phyloP scores from a whole-genome alignment of 1,140 invertebrate species.

The Brevipalpus yothersi region DNA sequence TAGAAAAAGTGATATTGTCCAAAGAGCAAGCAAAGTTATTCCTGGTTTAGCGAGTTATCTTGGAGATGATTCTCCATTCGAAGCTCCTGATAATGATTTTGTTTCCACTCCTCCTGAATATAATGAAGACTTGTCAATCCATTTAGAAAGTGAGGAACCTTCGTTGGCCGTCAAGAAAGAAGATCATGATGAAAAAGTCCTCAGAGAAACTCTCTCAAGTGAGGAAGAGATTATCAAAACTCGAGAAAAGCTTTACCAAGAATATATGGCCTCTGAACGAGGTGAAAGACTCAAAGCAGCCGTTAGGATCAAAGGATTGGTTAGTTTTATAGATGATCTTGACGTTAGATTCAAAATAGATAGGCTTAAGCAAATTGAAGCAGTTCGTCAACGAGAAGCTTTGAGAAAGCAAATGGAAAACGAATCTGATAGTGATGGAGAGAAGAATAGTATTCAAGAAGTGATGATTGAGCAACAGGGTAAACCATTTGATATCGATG shows the following conservation, averaged over 20 bases:
- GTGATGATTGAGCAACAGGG: background rate
- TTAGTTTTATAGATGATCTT: background rate
- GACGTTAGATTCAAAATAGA: background rate
- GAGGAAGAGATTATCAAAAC: background rate
- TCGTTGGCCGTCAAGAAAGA: background rate
- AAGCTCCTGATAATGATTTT: background rate
- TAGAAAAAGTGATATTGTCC: background rate
- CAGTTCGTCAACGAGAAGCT: background rate
- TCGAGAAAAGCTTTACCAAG: background rate
- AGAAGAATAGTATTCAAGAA: background rate
- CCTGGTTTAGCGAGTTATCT: background rate
- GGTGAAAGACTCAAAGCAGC: background rate
- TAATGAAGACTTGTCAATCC: background rate
- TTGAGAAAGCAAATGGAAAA: background rate
- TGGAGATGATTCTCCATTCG: background rate
- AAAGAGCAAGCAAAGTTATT: background rate
- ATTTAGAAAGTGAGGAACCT: background rate
- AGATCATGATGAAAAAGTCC: background rate
- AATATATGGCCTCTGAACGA: background rate
- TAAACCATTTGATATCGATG: background rate
- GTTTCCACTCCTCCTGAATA: background rate
- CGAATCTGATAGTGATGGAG: background rate
- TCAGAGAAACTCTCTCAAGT: background rate
- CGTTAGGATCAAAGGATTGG: background rate
- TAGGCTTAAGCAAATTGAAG: background rate